Base-by-base conservation (phyloP, 2,888 invertebrate species). In the Fissipunctia ypsillon region DNA sequence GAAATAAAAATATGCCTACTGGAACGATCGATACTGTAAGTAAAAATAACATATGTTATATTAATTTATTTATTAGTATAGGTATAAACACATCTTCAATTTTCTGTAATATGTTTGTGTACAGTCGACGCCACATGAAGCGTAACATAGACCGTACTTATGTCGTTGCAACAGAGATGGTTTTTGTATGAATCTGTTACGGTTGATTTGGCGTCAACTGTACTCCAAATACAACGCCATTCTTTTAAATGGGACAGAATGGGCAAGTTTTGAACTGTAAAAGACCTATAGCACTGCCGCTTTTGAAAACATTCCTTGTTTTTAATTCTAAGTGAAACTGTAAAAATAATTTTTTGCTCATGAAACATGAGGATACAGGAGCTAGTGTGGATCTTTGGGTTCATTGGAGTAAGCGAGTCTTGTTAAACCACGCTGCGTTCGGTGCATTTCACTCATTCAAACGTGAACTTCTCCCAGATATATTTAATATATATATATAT, bases 21-120 rank as follows among this genome's bases (percentile, higher is more conserved):
- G 64, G 25, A 25, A 35, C 35, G n/a, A 50, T 16, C 19, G 50
- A 68, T 43, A 35, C 25, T 65, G 52, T 54, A 16, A 66, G 66
- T 66, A 41, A 9, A 28, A 38, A 52, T 16, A 19, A 7, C 6
- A 52, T 14, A 43, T 52, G 1, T 38, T 25, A 25, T 25, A 25
- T 52, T 52, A 0, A 52, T 25, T 7, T 25, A 52, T 14, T 52
- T 25, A 52, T 14, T 6, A n/a, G 50, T 25, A 14, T 6, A 52
- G 3, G 7, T 25, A 16, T 52, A 7, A n/a, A n/a, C 1, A 25
- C 22, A 48, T 45, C 7, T 45, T 7, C 2, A 22, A 16, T 16
- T 54, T 54, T 54, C 16, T 54, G 52, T 14, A 16, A 10, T 54
- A 16, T 25, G 9, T 54, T 16, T 54, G 19, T 28, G 9, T 16